Conservation (phyloP, 2,113 vertebrate species). For the Helogale parvula region DNA sequence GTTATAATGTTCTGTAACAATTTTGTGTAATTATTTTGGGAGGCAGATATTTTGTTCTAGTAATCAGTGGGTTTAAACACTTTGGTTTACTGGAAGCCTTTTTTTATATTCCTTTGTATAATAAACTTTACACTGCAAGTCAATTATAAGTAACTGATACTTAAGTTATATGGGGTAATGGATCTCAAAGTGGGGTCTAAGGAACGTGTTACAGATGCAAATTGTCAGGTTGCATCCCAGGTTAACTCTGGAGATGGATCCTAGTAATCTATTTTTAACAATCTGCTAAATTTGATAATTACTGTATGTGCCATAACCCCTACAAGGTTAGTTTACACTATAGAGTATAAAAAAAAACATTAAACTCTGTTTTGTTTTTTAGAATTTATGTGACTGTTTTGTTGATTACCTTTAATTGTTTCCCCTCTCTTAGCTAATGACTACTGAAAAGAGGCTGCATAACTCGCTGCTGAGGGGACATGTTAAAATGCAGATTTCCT, state of each 20-base stretch:
- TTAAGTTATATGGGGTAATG: neutral
- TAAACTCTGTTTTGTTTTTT: neutral
- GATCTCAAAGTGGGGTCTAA: neutral
- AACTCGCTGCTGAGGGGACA: neutral
- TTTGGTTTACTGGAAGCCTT: neutral
- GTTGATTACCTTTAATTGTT: neutral
- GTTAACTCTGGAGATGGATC: neutral
- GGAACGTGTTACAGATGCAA: neutral
- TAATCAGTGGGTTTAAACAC: neutral
- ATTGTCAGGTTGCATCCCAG: neutral
- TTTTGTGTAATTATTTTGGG: conserved; percentile 18
- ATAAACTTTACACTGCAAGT: neutral
- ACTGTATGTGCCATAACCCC: neutral
- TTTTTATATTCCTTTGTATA: neutral
- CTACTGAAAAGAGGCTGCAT: neutral
- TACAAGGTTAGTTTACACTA: neutral
- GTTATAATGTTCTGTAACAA: neutral
- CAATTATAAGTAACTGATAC: neutral
- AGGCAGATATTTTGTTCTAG: neutral
- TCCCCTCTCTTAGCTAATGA: neutral
- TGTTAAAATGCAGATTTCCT: neutral
- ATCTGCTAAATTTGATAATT: neutral
- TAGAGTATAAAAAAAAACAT: neutral
- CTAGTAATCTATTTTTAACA: neutral
- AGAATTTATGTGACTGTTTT: neutral